Conservation (phyloP, 2,113 vertebrate genomes). For the Dicentrarchus labrax region DNA sequence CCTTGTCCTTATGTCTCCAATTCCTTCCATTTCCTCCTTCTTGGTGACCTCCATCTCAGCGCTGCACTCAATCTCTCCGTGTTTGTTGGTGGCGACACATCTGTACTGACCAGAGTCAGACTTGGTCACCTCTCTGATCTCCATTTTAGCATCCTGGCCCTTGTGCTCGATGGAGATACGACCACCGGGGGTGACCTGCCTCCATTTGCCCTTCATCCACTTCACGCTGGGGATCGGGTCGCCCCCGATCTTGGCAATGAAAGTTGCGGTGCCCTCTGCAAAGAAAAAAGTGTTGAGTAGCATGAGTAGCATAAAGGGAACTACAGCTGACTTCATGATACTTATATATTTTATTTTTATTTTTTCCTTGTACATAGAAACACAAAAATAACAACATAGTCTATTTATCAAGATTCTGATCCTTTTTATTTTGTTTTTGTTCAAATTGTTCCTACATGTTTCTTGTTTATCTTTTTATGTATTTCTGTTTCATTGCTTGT, state of each 20-base stretch:
- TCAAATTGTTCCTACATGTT: too few relatives aligned
- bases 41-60: constrained; percentile 91
- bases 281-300: not conserved
- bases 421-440: too few relatives aligned
- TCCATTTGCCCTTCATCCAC: constrained; percentile 99
- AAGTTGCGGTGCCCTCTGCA: constrained; percentile 92
- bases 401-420: too few relatives aligned
- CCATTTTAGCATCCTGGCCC: constrained; percentile 92
- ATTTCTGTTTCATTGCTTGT: too few relatives aligned
- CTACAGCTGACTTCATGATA: too few relatives aligned
- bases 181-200: constrained; percentile 93
- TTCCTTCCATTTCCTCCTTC: constrained; percentile 85
- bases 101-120: constrained; percentile 95
- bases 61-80: constrained; percentile 94
- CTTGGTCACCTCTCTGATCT: constrained; percentile 93
- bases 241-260: constrained; percentile 96
- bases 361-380: too few relatives aligned
- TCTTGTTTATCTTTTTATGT: too few relatives aligned
- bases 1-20: constrained; percentile 90
- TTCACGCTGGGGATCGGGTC: constrained; percentile 97
- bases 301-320: too few relatives aligned
- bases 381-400: too few relatives aligned
- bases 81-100: constrained; percentile 93
- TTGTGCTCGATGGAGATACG: constrained; percentile 92
- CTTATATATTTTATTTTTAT: too few relatives aligned